Conservation (phyloP, 2,888 invertebrate species). For the Pollenia angustigena region DNA sequence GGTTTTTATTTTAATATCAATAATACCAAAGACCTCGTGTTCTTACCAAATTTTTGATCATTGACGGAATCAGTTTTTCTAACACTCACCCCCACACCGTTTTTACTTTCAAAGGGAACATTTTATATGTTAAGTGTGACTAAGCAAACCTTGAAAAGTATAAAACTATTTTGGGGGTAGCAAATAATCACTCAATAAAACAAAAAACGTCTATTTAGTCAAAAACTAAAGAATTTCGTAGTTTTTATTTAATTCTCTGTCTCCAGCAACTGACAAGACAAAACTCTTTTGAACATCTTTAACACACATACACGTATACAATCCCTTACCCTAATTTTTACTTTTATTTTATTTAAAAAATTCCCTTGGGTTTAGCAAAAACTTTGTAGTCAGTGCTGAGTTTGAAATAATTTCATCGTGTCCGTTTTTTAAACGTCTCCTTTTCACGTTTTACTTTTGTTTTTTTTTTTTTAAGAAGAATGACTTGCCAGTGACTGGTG, state of each 20-base stretch:
- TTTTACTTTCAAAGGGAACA: not conserved
- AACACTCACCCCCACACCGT: not conserved
- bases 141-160: slow-evolving; percentile 18
- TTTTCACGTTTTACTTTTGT: not conserved
- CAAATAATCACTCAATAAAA: slow-evolving; percentile 32
- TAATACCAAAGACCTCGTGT: too few species aligned
- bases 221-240: slow-evolving; percentile 25
- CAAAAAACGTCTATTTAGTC: slow-evolving; percentile 6
- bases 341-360: slow-evolving; percentile 12
- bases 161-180: not conserved
- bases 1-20: too few species aligned
- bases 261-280: slow-evolving; percentile 42
- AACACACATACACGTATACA: not conserved
- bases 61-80: not conserved
- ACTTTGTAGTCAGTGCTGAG: slow-evolving; percentile 50
- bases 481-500: slow-evolving; percentile 31
- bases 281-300: not conserved
- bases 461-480: slow-evolving; percentile 11
- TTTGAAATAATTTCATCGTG: slow-evolving; percentile 45
- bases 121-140: not conserved
- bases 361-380: slow-evolving; percentile 42
- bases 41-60: too few species aligned
- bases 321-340: not conserved
- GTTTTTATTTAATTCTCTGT: slow-evolving; percentile 25
- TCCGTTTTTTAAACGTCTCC: slow-evolving; percentile 16